Conservation (phyloP, 2,113 vertebrate species). For the Lucifuga dentata region DNA sequence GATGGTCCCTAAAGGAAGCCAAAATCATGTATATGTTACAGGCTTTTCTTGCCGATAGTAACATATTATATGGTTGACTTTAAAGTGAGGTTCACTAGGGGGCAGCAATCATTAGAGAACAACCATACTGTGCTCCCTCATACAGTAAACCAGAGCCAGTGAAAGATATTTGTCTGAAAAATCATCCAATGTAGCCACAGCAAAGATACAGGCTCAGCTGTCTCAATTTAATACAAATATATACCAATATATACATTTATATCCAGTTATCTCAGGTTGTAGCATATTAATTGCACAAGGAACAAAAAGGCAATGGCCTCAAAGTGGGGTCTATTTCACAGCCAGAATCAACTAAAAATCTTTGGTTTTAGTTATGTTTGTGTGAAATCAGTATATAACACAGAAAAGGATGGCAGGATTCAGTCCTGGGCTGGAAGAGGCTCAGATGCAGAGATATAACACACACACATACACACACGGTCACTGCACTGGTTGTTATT, state of each 20-base stretch:
- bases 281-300: conserved; percentile 1
- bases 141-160: neutral
- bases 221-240: neutral
- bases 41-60: too few species aligned
- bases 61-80: conserved; percentile 5
- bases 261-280: neutral
- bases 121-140: neutral
- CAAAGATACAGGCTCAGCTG: too few species aligned
- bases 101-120: conserved; percentile 79
- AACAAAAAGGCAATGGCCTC: neutral
- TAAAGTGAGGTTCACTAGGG: conserved; percentile 75
- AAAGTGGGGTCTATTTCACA: neutral
- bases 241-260: neutral
- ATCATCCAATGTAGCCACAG: too few species aligned
- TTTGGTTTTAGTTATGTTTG: too few species aligned
- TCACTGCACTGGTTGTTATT: conserved; percentile 6
- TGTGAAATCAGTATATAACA: too few species aligned
- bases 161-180: neutral
- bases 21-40: too few species aligned
- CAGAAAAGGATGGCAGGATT: too few species aligned
- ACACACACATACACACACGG: too few species aligned
- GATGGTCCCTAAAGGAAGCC: conserved; percentile 26
- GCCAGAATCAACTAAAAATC: neutral
- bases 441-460: too few species aligned
- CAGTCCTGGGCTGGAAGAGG: too few species aligned